Base-by-base conservation (phyloP, 2,888 invertebrate genomes). In the Chrysolina haemoptera region DNA sequence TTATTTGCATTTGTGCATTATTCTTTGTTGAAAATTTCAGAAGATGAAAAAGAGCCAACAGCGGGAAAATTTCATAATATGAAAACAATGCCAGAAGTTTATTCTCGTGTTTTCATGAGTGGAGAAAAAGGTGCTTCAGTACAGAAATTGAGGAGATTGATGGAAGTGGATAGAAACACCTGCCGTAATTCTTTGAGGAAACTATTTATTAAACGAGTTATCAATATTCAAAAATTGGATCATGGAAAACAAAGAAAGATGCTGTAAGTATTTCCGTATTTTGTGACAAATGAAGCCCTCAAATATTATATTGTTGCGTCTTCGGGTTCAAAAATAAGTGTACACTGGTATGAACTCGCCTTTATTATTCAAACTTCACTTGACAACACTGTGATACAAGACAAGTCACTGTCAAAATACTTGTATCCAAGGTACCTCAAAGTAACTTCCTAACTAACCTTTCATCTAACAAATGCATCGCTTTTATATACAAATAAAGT, bases 231-330 rank as follows among this genome's bases (percentile, higher is more conserved):
- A 12, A 84, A 83, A 74, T 77, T 80, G 9, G 86, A 87, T 78
- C 63, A 77, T 22, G 86, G 86, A 11, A 78, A 83, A 59, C 83
- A 84, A 68, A 81, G 84, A 66, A 73, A 78, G 14, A 76, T 82
- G 22, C 78, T 81, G 86, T 86, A 82, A 83, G 83, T 80, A n/a
- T 59, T 64, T 69, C 5, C 14, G 46, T 18, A 50, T 55, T 40
- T 11, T 70, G 16, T 10, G 20, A 53, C 8, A 35, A 35, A 35
- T 8, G 4, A 35, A 35, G 35, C 8, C 35, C 6, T 35, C 4
- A 35, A 35, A 35, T 8, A 35, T 35, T 35, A 35, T n/a, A n/a
- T n/a, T n/a, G n/a, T n/a, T n/a, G n/a, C n/a, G n/a, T n/a, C n/a
- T n/a, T n/a, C n/a, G 8, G 27, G 27, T 27, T 27, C n/a, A n/a